Evolutionary conservation across 2,888 invertebrate species (phyloP).

Genomic region (Hydriomena furcata): DNA sequence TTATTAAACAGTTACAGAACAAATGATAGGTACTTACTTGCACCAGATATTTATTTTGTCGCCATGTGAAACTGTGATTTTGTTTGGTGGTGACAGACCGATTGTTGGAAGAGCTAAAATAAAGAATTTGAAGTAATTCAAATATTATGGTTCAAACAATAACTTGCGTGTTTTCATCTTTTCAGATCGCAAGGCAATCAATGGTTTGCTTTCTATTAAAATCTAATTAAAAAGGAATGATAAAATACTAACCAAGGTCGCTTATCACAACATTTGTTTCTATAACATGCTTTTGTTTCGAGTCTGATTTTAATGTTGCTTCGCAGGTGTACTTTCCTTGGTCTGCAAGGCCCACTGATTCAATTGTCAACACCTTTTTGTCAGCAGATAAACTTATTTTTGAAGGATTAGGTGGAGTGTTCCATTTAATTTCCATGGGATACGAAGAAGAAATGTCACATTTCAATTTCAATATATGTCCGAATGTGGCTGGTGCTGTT

Average conservation of each 20-base stretch:
- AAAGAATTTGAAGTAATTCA: too few species aligned
- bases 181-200: too few species aligned
- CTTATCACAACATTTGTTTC: conserved; percentile 11
- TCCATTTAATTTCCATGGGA: conserved; percentile 14
- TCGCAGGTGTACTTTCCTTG: conserved; percentile 20
- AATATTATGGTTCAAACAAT: too few species aligned
- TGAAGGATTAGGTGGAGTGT: conserved; percentile 6
- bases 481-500: conserved; percentile 1
- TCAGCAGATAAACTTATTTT: conserved; percentile 11
- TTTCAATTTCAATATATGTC: neutral
- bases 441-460: conserved; percentile 6
- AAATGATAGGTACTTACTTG: conserved; percentile 5
- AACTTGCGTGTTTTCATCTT: too few species aligned
- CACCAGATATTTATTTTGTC: conserved; percentile 3
- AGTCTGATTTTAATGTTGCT: conserved; percentile 10
- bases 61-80: neutral
- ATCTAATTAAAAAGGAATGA: too few species aligned
- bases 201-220: too few species aligned
- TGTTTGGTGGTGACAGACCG: neutral
- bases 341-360: conserved; percentile 1
- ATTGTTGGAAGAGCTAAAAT: conserved; percentile 3
- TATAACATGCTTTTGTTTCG: neutral
- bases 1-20: too few species aligned
- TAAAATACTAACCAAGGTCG: conserved; percentile 10
- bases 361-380: conserved; percentile 17